Evolutionary conservation across 1,140 invertebrate genomes (phyloP), one percentile per base, ranked within the genome.

Genomic region (Globodera rostochiensis): DNA sequence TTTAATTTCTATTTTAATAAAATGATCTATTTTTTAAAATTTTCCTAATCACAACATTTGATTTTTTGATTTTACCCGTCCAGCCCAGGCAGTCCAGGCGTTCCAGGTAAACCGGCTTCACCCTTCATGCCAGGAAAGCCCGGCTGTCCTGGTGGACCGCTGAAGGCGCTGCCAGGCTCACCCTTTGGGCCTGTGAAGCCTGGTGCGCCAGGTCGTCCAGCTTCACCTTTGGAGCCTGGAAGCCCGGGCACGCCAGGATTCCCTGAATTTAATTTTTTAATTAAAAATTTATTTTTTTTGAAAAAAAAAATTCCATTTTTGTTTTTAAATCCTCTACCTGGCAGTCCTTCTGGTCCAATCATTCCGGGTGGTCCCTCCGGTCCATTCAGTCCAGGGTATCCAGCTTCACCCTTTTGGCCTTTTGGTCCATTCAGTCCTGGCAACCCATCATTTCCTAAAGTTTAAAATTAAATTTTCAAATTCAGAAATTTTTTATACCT

Each of bases 171-270:
- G 77, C 90, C 90, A 60, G 82, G 66, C 81, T 89, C 87, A 64
- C 91, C 91, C 79, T 88, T 88, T 13, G 85, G 79, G 36, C 91
- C 90, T 79, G 86, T 79, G 53, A 85, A 74, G 79, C 91, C 90
- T n/a, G 86, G 83, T 25, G 79, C 69, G 57, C 90, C 90, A 60
- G 84, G 80, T 79, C 84, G 50, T 73, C 90, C 87, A n/a, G 82
- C 80, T 53, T 87, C 83, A 69, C 87, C 84, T 80, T 84, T 83
- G 53, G 83, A 57, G 15, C 83, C 93, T 69, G 88, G 85, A 19
- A 88, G 83, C 46, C 91, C 91, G 77, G 90, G 89, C 5, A 89
- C 82, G 21, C 91, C 91, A 45, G 90, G 92, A 71, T 92, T 91
- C 73, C 95, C 91, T 77, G 82, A 25, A 77, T 36, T 53, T 25